These are phyloP conservation scores for Aethes cnicana DNA, from an alignment of 2,888 invertebrate genomes.

Conservation along the genomic window DNA sequence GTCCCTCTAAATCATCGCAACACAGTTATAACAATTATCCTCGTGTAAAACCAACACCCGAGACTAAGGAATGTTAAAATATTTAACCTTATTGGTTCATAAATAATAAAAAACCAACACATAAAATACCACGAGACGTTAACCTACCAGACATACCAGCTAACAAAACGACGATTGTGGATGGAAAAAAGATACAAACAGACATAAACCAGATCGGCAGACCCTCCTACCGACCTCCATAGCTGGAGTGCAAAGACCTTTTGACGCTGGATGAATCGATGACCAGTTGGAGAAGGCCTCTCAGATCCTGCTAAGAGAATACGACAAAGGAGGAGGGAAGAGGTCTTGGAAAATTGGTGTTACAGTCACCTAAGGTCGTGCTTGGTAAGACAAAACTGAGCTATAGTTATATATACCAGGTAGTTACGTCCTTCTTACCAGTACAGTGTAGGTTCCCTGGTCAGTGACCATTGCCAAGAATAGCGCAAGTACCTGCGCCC, in stretches of 20 bases:
- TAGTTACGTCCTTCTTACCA: too few relatives aligned
- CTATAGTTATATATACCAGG: too few relatives aligned
- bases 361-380: conserved; percentile 79
- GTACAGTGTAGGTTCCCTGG: conserved; percentile 78
- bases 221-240: conserved; percentile 57
- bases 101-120: conserved; percentile 37
- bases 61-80: conserved; percentile 17
- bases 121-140: conserved; percentile 62
- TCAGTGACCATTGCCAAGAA: conserved; percentile 78
- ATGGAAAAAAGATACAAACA: conserved; percentile 69
- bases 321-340: conserved; percentile 35
- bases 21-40: conserved; percentile 14
- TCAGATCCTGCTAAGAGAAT: conserved; percentile 38
- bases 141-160: conserved; percentile 71
- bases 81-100: conserved; percentile 27
- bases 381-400: too few relatives aligned
- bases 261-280: conserved; percentile 43
- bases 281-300: conserved; percentile 49
- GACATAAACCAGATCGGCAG: conserved; percentile 51
- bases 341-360: conserved; percentile 55
- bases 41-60: conserved; percentile 12
- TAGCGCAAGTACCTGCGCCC: conserved; percentile 69
- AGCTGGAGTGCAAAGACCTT: conserved; percentile 54
- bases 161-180: conserved; percentile 76
- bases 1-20: conserved; percentile 7